Percentiles rank a stretch among this genome's conserved stretches.
phyloP scores from a whole-genome alignment of 1,140 invertebrate species.

The Physella acuta region DNA sequence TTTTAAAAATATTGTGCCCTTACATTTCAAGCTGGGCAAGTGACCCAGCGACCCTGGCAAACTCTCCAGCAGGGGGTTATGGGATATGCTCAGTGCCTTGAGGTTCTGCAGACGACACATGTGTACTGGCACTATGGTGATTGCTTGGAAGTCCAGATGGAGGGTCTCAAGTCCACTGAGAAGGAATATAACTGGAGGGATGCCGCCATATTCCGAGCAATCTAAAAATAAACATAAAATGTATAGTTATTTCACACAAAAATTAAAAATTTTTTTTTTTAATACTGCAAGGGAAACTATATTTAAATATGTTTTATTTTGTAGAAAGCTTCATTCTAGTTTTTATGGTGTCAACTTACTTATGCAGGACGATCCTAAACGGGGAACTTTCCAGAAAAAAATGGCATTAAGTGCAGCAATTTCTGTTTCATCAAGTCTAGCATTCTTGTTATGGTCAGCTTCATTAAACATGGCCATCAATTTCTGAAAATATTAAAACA shows the following conservation, averaged over 20 bases:
- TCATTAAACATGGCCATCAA: slow-evolving; percentile 35
- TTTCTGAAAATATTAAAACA: no score
- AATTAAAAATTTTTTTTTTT: no score
- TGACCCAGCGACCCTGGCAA: slow-evolving; percentile 42
- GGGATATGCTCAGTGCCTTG: slow-evolving; percentile 30
- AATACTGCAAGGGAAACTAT: no score
- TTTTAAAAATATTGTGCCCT: slow-evolving; percentile 14
- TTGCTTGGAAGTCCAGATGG: slow-evolving; percentile 43
- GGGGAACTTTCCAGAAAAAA: slow-evolving; percentile 45
- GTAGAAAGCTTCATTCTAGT: no score
- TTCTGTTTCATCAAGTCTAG: slow-evolving; percentile 42
- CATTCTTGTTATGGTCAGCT: slow-evolving; percentile 44
- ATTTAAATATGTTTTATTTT: no score
- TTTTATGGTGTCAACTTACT: slow-evolving; percentile 34
- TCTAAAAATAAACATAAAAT: slow-evolving; percentile 27
- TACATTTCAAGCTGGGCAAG: slow-evolving; percentile 43
- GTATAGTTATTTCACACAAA: no score
- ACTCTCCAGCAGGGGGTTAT: slow-evolving; percentile 46
- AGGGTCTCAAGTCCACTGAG: slow-evolving; percentile 38
- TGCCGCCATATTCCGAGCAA: slow-evolving; percentile 42
- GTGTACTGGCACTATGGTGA: slow-evolving; percentile 41
- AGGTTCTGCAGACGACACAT: slow-evolving; percentile 45
- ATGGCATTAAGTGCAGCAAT: slow-evolving; percentile 39
- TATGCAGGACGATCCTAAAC: slow-evolving; percentile 41
- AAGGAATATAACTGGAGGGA: slow-evolving; percentile 45